Conservation (phyloP, 2,113 vertebrate species). For the Dendropsophus ebraccatus region DNA sequence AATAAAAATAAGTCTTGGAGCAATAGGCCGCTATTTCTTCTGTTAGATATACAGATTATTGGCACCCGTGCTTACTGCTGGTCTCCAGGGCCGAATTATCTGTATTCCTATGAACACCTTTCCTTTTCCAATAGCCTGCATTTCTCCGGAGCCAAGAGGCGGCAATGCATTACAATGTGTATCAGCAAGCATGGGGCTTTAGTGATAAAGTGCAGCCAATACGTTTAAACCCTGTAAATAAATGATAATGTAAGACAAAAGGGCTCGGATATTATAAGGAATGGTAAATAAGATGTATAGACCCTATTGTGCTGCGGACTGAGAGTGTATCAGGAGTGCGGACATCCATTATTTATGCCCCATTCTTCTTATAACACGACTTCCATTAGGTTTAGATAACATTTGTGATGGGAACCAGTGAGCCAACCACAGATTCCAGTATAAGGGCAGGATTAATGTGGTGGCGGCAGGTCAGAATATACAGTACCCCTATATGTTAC, state of each 20-base stretch:
- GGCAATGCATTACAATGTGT: background rate
- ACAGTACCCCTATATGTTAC: too few species aligned
- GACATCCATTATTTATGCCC: conserved; percentile 11
- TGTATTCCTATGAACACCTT: background rate
- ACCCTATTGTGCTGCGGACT: background rate
- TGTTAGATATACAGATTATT: background rate
- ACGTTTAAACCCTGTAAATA: conserved; percentile 14
- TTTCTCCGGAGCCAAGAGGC: background rate
- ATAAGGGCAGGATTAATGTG: background rate
- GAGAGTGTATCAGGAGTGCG: background rate
- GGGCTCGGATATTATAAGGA: background rate
- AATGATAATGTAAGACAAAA: conserved; percentile 20
- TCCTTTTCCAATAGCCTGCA: background rate
- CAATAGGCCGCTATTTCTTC: background rate
- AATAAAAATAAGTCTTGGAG: background rate
- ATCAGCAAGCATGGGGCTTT: background rate
- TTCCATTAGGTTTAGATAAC: background rate
- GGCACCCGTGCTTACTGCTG: background rate
- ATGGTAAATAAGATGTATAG: background rate
- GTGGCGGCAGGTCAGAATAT: background rate
- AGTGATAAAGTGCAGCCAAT: background rate
- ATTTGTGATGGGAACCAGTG: too few species aligned
- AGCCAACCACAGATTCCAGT: background rate
- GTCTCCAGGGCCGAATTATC: background rate
- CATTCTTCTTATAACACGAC: background rate